Evolutionary conservation across 2,888 invertebrate genomes (phyloP).

Genomic region (Anoplius nigerrimus): DNA sequence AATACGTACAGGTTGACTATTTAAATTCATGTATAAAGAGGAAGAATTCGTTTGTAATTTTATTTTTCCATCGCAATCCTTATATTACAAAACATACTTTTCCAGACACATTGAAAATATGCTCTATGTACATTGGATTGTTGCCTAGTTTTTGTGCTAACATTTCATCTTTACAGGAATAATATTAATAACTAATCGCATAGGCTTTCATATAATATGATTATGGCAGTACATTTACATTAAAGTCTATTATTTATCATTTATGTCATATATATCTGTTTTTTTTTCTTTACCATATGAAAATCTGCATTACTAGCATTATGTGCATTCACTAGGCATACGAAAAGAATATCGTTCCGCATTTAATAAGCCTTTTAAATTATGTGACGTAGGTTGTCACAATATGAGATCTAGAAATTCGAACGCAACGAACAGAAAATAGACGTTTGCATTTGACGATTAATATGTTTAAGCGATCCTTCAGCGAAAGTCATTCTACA

Average conservation of each 20-base stretch:
- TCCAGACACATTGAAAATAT: constrained; percentile 75
- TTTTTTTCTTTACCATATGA: constrained; percentile 52
- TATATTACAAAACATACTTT: constrained; percentile 76
- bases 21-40: constrained; percentile 6
- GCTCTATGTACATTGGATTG: constrained; percentile 74
- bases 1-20: too few species aligned
- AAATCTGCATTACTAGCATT: constrained; percentile 58
- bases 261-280: constrained; percentile 55
- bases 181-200: constrained; percentile 68
- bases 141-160: constrained; percentile 62
- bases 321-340: constrained; percentile 63
- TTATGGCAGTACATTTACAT: constrained; percentile 75
- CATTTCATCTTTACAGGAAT: constrained; percentile 71
- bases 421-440: constrained; percentile 44
- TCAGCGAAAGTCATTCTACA: constrained; percentile 24
- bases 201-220: constrained; percentile 72
- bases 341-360: constrained; percentile 43
- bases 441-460: constrained; percentile 25
- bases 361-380: constrained; percentile 44
- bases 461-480: constrained; percentile 28
- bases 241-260: constrained; percentile 67
- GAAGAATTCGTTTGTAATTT: constrained; percentile 65
- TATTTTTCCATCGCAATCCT: constrained; percentile 72
- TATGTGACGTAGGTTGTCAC: constrained; percentile 35
- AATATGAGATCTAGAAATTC: constrained; percentile 57